These are phyloP conservation scores for Girardinus metallicus DNA, from an alignment of 2,797 vertebrate genomes.

Conservation along the genomic window DNA sequence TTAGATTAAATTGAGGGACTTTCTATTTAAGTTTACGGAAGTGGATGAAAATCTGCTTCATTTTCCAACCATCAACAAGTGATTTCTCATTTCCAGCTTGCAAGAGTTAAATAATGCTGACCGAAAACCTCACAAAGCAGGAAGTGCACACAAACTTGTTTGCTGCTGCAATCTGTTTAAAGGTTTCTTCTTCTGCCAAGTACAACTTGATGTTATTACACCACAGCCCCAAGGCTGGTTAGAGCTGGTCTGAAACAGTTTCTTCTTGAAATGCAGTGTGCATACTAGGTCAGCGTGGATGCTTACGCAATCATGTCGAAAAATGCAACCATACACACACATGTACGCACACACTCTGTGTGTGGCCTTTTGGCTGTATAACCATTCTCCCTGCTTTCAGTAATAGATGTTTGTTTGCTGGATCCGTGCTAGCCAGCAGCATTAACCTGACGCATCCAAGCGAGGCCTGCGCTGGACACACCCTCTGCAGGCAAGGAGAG, in stretches of 20 bases:
- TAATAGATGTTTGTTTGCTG: conserved; percentile 66
- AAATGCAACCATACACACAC: conserved; percentile 35
- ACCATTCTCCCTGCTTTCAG: conserved; percentile 27
- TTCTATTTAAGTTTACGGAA: not conserved
- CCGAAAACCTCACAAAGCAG: conserved; percentile 10
- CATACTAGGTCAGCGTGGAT: conserved; percentile 40
- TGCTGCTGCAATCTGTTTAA: not conserved
- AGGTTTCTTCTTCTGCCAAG: conserved; percentile 19
- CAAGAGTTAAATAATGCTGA: not conserved
- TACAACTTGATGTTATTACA: conserved; percentile 30
- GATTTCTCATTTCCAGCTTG: not conserved
- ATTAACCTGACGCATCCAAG: conserved; percentile 65
- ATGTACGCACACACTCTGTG: conserved; percentile 10
- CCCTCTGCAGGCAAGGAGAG: conserved; percentile 62
- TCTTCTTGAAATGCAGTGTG: conserved; percentile 19
- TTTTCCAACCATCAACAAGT: not conserved
- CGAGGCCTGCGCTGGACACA: conserved; percentile 55
- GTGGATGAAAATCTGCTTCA: too few relatives aligned
- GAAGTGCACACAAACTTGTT: not conserved
- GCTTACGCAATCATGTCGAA: conserved; percentile 29
- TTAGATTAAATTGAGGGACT: not conserved
- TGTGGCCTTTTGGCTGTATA: conserved; percentile 34
- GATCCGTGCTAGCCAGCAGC: conserved; percentile 52
- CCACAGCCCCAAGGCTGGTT: conserved; percentile 30
- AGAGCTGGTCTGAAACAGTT: conserved; percentile 34